These are phyloP conservation scores for Siderastrea siderea DNA, from an alignment of 92 coral and sea anemone genomes.

Conservation along the genomic window DNA sequence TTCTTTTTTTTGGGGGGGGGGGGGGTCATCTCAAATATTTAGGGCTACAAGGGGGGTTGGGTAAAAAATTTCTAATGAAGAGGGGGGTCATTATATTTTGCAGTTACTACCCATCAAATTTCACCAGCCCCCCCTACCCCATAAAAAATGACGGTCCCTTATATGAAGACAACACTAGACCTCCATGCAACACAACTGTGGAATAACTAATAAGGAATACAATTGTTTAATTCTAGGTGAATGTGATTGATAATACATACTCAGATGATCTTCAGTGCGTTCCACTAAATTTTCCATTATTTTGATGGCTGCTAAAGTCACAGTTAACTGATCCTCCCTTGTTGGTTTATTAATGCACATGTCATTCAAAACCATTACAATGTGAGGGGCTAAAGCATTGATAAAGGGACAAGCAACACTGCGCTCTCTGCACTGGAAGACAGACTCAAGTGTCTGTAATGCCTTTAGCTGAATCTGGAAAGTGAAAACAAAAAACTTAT, in stretches of 20 bases:
- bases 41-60: no score
- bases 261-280: conserved; percentile 83
- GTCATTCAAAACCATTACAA: conserved; percentile 88
- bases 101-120: no score
- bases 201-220: no score
- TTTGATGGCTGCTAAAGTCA: conserved; percentile 85
- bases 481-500: background rate
- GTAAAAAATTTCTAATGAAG: no score
- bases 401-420: conserved; percentile 86
- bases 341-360: conserved; percentile 85
- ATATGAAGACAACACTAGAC: no score
- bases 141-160: no score
- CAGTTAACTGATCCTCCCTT: conserved; percentile 83
- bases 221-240: background rate
- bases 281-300: conserved; percentile 87
- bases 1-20: no score
- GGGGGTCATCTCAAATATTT: no score
- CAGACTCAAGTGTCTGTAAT: conserved; percentile 86
- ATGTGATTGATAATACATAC: conserved; percentile 65
- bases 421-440: conserved; percentile 91
- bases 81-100: no score
- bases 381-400: conserved; percentile 90
- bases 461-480: conserved; percentile 89
- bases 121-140: no score
- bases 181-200: no score